These are phyloP conservation scores for Jordanella pulchra DNA, from an alignment of 2,797 vertebrate species.

Conservation along the genomic window DNA sequence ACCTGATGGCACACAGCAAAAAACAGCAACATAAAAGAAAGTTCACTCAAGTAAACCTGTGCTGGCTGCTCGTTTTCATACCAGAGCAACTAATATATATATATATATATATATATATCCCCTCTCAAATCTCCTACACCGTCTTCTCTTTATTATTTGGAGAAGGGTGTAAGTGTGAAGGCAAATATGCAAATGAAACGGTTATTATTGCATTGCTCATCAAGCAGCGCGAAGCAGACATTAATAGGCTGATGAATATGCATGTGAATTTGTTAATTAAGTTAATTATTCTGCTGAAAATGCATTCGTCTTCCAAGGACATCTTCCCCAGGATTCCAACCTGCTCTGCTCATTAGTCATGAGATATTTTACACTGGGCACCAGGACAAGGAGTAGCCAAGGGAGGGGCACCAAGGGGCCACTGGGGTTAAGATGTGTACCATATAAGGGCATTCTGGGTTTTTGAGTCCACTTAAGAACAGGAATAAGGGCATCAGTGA, in stretches of 20 bases:
- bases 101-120: constrained; percentile 1
- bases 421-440: constrained; percentile 53
- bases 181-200: constrained; percentile 97
- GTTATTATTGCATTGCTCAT: constrained; percentile 99
- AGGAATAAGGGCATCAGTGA: constrained; percentile 21
- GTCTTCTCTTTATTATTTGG: constrained; percentile 79
- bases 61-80: constrained; percentile 7
- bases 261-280: constrained; percentile 99
- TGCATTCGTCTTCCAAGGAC: constrained; percentile 99
- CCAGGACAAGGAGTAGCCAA: constrained; percentile 59
- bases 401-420: constrained; percentile 46
- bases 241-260: constrained; percentile 99
- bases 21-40: constrained; percentile 9
- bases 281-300: constrained; percentile 99
- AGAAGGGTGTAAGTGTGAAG: constrained; percentile 84
- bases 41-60: constrained; percentile 1
- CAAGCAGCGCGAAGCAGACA: constrained; percentile 96
- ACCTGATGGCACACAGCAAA: constrained; percentile 16
- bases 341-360: constrained; percentile 97
- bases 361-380: constrained; percentile 90
- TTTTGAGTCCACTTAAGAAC: constrained; percentile 50
- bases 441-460: constrained; percentile 49
- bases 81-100: constrained; percentile 34
- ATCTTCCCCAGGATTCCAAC: constrained; percentile 98
- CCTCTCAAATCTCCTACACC: constrained; percentile 46